These are phyloP conservation scores for Sesamia nonagrioides DNA, from an alignment of 1,140 invertebrate genomes.

Conservation along the genomic window DNA sequence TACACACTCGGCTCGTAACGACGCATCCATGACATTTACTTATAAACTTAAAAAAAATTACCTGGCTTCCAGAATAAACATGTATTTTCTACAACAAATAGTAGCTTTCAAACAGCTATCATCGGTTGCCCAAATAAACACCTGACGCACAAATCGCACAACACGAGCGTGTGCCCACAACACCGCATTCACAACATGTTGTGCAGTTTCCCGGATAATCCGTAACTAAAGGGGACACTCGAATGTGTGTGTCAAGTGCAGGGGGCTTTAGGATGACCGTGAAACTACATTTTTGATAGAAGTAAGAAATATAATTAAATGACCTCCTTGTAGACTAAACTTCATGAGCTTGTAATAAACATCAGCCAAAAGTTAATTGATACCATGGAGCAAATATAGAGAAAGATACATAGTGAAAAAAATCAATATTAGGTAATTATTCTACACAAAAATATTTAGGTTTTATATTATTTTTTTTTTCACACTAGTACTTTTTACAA, in stretches of 20 bases:
- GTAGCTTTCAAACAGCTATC: slow-evolving; percentile 48
- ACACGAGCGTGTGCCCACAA: slow-evolving; percentile 51
- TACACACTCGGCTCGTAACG: too few species aligned
- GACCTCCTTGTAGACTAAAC: not conserved
- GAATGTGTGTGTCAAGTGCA: slow-evolving; percentile 63
- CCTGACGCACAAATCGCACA: slow-evolving; percentile 33
- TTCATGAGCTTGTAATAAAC: too few species aligned
- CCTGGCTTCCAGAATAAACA: not conserved
- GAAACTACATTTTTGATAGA: not conserved
- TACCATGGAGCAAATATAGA: too few species aligned
- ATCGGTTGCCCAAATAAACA: slow-evolving; percentile 50
- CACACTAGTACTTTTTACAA: too few species aligned
- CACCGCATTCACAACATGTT: slow-evolving; percentile 79
- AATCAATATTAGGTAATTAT: too few species aligned
- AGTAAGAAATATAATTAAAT: not conserved
- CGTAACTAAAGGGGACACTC: slow-evolving; percentile 78
- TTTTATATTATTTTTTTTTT: too few species aligned
- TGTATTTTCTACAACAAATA: slow-evolving; percentile 31
- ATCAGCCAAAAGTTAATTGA: too few species aligned
- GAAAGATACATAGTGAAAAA: too few species aligned
- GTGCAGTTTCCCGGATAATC: slow-evolving; percentile 82
- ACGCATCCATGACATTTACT: too few species aligned
- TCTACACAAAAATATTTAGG: too few species aligned
- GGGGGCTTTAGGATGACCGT: slow-evolving; percentile 65
- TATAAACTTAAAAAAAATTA: not conserved